phyloP scores from a whole-genome alignment of 2,797 vertebrate genomes.

The Alfaro cultratus region DNA sequence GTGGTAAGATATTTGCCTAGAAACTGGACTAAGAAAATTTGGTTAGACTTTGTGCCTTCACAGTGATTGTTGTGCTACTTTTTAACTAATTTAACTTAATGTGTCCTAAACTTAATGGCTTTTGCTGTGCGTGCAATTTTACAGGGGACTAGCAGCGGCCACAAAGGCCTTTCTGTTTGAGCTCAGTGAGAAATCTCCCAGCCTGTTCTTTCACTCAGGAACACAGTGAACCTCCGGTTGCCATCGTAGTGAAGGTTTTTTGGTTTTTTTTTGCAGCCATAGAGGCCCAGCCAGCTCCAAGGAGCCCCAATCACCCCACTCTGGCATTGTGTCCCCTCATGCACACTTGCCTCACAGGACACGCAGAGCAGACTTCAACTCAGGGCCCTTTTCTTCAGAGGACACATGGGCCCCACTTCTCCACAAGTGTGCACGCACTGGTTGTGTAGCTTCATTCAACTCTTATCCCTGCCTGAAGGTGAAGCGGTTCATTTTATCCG shows the following conservation, averaged over 20 bases:
- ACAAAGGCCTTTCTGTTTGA: constrained; percentile 88
- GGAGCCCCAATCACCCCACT: constrained; percentile 82
- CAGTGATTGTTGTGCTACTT: constrained; percentile 13
- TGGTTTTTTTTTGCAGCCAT: constrained; percentile 74
- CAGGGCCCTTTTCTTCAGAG: constrained; percentile 62
- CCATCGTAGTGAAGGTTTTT: constrained; percentile 84
- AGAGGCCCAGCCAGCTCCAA: constrained; percentile 82
- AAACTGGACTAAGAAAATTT: too few species aligned
- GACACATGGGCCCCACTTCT: constrained; percentile 71
- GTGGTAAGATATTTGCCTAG: too few species aligned
- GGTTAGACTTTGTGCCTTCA: too few species aligned
- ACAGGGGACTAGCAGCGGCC: constrained; percentile 79
- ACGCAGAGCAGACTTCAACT: constrained; percentile 71
- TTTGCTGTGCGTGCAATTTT: constrained; percentile 81
- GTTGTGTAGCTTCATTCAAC: constrained; percentile 48
- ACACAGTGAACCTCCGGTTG: constrained; percentile 89
- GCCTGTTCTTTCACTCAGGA: constrained; percentile 86
- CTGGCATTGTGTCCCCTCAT: constrained; percentile 81
- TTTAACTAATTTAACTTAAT: constrained; percentile 76
- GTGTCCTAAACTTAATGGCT: constrained; percentile 76
- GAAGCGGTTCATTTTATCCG: constrained; percentile 28
- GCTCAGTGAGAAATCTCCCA: constrained; percentile 87
- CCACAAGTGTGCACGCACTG: constrained; percentile 61
- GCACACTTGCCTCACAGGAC: constrained; percentile 79
- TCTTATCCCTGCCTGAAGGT: constrained; percentile 28